Evolutionary conservation across 2,888 invertebrate species (phyloP).

Genomic region (Ophraella communa): DNA sequence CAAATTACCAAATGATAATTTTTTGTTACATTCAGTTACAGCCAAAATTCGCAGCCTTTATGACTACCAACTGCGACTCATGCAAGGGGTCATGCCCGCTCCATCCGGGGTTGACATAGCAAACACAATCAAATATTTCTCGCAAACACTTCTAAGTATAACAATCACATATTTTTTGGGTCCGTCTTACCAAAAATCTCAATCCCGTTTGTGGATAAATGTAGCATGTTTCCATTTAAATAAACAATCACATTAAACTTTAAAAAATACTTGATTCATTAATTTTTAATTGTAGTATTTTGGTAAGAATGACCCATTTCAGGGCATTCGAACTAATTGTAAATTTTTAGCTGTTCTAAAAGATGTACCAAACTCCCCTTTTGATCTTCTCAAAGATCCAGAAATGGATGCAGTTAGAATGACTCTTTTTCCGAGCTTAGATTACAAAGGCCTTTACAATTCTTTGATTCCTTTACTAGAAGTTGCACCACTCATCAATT

Average conservation of each 20-base stretch:
- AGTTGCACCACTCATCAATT: slow-evolving; percentile 89
- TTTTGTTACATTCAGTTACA: slow-evolving; percentile 73
- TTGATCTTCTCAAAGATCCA: slow-evolving; percentile 88
- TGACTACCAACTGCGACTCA: slow-evolving; percentile 92
- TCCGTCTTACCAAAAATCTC: not conserved
- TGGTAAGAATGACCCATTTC: slow-evolving; percentile 7
- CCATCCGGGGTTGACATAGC: slow-evolving; percentile 96
- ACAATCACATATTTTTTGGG: not conserved
- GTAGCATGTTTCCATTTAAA: too few relatives aligned
- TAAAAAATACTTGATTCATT: too few relatives aligned
- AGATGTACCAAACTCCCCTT: slow-evolving; percentile 92
- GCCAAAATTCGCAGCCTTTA: slow-evolving; percentile 97
- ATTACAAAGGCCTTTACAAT: slow-evolving; percentile 95
- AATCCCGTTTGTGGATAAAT: too few relatives aligned
- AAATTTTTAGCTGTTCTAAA: slow-evolving; percentile 83
- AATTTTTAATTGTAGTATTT: too few relatives aligned
- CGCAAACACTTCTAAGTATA: slow-evolving; percentile 92
- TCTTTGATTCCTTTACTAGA: slow-evolving; percentile 90
- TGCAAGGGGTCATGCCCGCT: slow-evolving; percentile 88
- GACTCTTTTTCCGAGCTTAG: slow-evolving; percentile 93
- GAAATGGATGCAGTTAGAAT: slow-evolving; percentile 86
- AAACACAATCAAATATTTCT: slow-evolving; percentile 97
- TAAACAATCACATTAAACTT: too few relatives aligned
- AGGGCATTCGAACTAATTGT: slow-evolving; percentile 2
- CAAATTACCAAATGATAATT: slow-evolving; percentile 9